Evolutionary conservation across 2,113 vertebrate species (phyloP).

Genomic region (Mustela lutreola): DNA sequence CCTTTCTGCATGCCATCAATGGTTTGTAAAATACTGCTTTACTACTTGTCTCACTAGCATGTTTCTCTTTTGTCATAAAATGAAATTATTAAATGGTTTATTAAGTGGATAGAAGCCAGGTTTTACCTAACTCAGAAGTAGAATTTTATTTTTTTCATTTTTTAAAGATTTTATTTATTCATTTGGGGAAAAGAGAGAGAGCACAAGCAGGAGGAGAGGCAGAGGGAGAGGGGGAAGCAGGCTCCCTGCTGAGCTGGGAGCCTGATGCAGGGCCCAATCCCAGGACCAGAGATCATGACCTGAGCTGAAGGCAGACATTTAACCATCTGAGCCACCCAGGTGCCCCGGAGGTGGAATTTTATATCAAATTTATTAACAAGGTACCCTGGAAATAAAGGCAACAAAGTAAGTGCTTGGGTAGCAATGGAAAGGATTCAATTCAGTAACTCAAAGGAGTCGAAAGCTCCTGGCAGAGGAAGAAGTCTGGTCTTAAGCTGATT

Average conservation of each 20-base stretch:
- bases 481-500: background rate
- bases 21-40: background rate
- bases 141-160: background rate
- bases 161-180: too few species aligned
- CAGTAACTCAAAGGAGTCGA: background rate
- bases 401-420: background rate
- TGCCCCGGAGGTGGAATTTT: background rate
- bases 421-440: background rate
- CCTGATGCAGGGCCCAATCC: too few species aligned
- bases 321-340: too few species aligned
- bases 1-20: background rate
- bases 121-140: background rate
- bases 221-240: too few species aligned
- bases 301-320: too few species aligned
- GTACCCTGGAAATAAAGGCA: background rate
- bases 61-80: slow-evolving; percentile 30
- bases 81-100: slow-evolving; percentile 14
- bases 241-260: too few species aligned
- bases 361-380: background rate
- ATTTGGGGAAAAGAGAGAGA: too few species aligned
- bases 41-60: background rate
- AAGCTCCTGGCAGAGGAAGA: background rate
- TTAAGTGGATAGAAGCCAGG: background rate
- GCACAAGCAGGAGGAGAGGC: too few species aligned
- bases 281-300: too few species aligned